Conservation (phyloP, 2,888 invertebrate genomes). For the Heteromurus nitidus region DNA sequence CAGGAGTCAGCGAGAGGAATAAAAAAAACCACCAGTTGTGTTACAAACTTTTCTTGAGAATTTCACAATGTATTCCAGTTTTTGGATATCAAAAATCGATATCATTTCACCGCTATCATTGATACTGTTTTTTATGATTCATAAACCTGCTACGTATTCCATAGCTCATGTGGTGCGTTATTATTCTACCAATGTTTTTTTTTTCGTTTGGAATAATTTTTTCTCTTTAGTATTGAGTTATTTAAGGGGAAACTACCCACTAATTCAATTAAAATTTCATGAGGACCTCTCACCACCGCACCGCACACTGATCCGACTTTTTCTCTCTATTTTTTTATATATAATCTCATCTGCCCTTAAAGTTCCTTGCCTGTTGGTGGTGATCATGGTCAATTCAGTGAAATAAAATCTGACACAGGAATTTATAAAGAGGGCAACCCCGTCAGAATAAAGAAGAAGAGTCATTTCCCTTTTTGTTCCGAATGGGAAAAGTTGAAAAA, state of each 20-base stretch:
- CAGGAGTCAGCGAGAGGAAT: conserved; percentile 49
- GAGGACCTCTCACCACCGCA: conserved; percentile 59
- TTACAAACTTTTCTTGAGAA: too few relatives aligned
- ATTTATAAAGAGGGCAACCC: conserved; percentile 53
- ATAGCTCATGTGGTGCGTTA: conserved; percentile 1
- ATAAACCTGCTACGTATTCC: neutral
- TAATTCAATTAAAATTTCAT: conserved; percentile 74
- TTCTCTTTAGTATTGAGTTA: conserved; percentile 47
- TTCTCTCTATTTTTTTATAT: neutral
- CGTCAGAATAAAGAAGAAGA: neutral
- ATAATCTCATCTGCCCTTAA: too few relatives aligned
- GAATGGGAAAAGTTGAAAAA: conserved; percentile 32
- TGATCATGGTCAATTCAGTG: conserved; percentile 9
- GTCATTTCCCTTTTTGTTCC: conserved; percentile 25
- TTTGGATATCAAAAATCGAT: neutral
- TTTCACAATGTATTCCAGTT: too few relatives aligned
- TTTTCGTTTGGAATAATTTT: neutral
- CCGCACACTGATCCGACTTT: neutral
- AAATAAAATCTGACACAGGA: conserved; percentile 57
- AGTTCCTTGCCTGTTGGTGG: conserved; percentile 7
- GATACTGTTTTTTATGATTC: conserved; percentile 17
- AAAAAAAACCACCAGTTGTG: neutral
- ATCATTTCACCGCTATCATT: conserved; percentile 21
- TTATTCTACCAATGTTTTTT: neutral
- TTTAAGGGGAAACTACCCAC: conserved; percentile 56